Evolutionary conservation across 2,797 vertebrate species (phyloP), one percentile per base, ranked within the genome.

Genomic region (Epinephelus coioides): DNA sequence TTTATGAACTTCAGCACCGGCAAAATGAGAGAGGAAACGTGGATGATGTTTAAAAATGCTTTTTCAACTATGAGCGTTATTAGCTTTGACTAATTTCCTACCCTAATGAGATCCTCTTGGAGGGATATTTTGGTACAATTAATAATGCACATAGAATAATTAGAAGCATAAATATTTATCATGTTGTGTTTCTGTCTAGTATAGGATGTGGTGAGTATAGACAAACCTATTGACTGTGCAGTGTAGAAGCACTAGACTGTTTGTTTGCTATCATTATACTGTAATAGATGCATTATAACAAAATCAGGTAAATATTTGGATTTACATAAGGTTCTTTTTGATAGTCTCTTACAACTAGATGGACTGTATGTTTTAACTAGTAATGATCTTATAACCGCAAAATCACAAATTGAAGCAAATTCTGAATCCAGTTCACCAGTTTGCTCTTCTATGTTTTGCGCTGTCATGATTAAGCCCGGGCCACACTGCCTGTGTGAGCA

Each of bases 141-240:
- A 95, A 95, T 95, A 95, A 96, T 95, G 94, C 88, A 95, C 91
- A 92, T 79, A 86, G 87, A 92, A 91, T 94, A 95, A 95, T 96
- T 93, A 95, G 83, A 83, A 81, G 88, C 88, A 94, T 95, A 91
- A 90, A 95, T 95, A 96, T 96, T 95, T 89, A 95, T 94, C 68
- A 84, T 85, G 88, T 84, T 84, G 79, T 88, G 78, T 89, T 92
- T 92, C 79, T 84, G 85, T 89, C 83, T 79, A 40, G 71, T 86
- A 84, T 82, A 82, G 79, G 82, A 55, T 80, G 61, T 50, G 69
- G 67, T 72, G 61, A 80, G 66, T 49, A 59, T 69, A 68, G 59
- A 71, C 57, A 59, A 76, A 80, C 75, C 72, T 77, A 61, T 44
- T 81, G 71, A 70, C 64, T 83, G 30, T 61, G 68, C 54, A 19